A percentile compares a stretch with the other conserved stretches of the same genome.
Conservation (phyloP, 2,888 invertebrate genomes). For the Acleris emargana region DNA sequence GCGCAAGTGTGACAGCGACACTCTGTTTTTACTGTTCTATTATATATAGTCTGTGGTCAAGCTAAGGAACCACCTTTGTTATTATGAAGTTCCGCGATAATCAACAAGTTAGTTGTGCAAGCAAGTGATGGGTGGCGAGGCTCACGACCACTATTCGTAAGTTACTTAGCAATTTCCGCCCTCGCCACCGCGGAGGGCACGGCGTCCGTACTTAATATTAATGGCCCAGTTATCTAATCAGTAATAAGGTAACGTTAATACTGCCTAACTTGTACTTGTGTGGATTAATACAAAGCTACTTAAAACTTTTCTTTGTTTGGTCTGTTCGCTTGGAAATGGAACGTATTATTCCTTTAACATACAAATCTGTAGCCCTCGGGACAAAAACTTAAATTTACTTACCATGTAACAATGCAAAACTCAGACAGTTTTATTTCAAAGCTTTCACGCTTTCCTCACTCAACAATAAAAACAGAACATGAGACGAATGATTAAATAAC, state of each 20-base stretch:
- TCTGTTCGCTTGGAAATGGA: not conserved
- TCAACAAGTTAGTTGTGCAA: not conserved
- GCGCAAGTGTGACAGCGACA: too few species aligned
- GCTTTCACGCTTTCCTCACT: not conserved
- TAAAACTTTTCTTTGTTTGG: not conserved
- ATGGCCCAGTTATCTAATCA: conserved; percentile 17
- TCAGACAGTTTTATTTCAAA: conserved; percentile 1
- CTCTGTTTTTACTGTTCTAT: too few species aligned
- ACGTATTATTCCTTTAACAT: not conserved
- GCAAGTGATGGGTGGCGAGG: not conserved
- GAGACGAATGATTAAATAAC: not conserved
- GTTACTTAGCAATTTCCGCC: conserved; percentile 31
- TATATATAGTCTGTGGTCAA: too few species aligned
- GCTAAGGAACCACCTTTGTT: too few species aligned
- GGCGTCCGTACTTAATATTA: conserved; percentile 18
- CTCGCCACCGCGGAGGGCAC: conserved; percentile 4
- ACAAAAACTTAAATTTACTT: conserved; percentile 7
- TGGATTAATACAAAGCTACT: not conserved
- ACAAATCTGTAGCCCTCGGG: not conserved
- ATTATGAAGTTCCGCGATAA: not conserved
- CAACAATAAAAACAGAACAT: not conserved
- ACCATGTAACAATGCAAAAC: not conserved
- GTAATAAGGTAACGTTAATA: conserved; percentile 3
- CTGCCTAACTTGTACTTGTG: not conserved
- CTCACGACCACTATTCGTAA: not conserved